These are phyloP conservation scores for Heliangelus exortis DNA, from an alignment of 2,797 vertebrate species.

Conservation along the genomic window DNA sequence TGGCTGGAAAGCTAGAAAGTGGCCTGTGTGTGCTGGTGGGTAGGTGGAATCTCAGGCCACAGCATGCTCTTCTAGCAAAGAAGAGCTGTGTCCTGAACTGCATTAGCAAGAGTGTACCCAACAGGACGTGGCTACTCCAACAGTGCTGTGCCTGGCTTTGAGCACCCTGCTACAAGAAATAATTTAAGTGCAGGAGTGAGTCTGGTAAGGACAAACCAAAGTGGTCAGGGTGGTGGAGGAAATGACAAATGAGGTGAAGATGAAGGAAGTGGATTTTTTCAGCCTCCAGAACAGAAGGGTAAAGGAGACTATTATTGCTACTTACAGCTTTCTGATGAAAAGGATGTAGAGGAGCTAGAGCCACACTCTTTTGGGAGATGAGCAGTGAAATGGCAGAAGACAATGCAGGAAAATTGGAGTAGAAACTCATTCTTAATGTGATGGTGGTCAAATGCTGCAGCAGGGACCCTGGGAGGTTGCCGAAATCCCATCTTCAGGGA, in stretches of 20 bases:
- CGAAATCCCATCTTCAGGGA: neutral
- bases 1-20: neutral
- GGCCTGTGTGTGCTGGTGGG: neutral
- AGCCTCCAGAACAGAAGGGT: neutral
- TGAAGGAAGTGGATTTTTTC: neutral
- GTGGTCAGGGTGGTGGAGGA: neutral
- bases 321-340: neutral
- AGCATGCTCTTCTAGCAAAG: neutral
- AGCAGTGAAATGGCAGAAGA: neutral
- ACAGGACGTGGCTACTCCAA: neutral
- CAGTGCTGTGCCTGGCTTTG: neutral
- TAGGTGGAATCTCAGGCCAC: neutral
- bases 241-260: neutral
- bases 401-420: neutral
- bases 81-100: neutral
- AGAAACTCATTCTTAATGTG: neutral
- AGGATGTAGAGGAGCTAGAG: neutral
- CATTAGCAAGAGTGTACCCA: neutral
- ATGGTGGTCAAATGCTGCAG: fast-evolving
- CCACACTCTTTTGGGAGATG: neutral
- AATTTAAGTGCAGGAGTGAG: neutral
- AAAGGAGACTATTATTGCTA: neutral
- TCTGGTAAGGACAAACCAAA: neutral
- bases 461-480: neutral
- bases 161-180: neutral